Percentiles rank a stretch among this genome's conserved stretches.
These are phyloP conservation scores for Lochmaea capreae DNA, from an alignment of 2,888 invertebrate genomes.

Conservation along the genomic window DNA sequence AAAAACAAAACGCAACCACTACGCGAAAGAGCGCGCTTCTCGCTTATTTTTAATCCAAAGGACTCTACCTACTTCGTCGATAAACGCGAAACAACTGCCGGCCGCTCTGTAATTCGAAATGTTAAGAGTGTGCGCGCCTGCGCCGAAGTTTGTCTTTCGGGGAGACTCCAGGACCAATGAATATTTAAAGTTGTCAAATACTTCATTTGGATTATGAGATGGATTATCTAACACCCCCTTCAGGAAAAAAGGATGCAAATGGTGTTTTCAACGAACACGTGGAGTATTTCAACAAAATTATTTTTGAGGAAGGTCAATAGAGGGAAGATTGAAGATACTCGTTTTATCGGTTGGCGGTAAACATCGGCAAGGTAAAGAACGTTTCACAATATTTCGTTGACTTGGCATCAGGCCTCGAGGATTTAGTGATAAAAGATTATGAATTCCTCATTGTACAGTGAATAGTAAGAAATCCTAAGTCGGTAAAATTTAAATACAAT, in stretches of 20 bases:
- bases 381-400: background rate
- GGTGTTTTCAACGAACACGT: background rate
- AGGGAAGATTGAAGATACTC: background rate
- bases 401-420: too few relatives aligned
- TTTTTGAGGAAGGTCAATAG: background rate
- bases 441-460: too few relatives aligned
- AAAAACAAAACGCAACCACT: constrained; percentile 9
- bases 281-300: background rate
- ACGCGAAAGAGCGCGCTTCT: constrained; percentile 28
- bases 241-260: background rate
- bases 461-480: too few relatives aligned
- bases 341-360: background rate
- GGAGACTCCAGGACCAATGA: constrained; percentile 52
- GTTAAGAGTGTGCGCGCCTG: constrained; percentile 49
- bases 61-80: constrained; percentile 47
- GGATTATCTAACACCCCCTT: constrained; percentile 30
- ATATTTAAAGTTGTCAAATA: constrained; percentile 56
- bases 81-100: constrained; percentile 59
- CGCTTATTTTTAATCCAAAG: constrained; percentile 11
- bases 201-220: constrained; percentile 35
- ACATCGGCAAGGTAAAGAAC: too few relatives aligned
- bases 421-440: too few relatives aligned
- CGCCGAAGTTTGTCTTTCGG: constrained; percentile 55
- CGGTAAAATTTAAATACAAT: too few relatives aligned
- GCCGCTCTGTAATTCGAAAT: constrained; percentile 48